Percentiles rank a stretch among this genome's conserved stretches.
These are phyloP conservation scores for Romanogobio albipinnatus DNA, from an alignment of 2,113 vertebrate genomes.

Conservation along the genomic window DNA sequence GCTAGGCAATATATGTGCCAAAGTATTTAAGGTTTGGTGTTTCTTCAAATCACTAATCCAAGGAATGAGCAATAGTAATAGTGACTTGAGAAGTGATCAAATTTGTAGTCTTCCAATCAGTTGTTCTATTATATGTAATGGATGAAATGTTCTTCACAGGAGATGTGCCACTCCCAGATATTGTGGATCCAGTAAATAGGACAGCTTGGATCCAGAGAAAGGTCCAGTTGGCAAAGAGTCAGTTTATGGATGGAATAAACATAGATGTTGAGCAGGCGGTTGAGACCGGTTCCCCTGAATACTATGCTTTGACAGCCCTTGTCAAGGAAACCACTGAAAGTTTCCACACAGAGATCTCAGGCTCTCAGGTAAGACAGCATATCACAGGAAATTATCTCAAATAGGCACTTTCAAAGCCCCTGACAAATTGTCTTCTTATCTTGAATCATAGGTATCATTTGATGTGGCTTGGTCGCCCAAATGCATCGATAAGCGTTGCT, in stretches of 20 bases:
- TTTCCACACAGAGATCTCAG: constrained; percentile 90
- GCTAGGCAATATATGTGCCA: neutral
- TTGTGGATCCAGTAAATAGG: constrained; percentile 83
- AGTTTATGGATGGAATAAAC: constrained; percentile 97
- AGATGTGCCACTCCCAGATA: constrained; percentile 79
- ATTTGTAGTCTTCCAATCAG: neutral
- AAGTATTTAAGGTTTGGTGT: too few relatives aligned
- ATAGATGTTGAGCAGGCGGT: constrained; percentile 91
- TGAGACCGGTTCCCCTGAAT: constrained; percentile 78
- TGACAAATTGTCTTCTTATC: neutral
- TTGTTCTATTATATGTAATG: neutral
- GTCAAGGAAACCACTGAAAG: constrained; percentile 87
- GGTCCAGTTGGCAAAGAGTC: constrained; percentile 84
- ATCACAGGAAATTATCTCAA: neutral
- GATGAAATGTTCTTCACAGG: constrained; percentile 70
- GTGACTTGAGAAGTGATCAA: neutral
- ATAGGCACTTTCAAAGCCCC: neutral
- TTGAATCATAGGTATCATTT: constrained; percentile 87
- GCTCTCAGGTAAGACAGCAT: constrained; percentile 86
- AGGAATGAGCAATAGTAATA: neutral
- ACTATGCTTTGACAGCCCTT: constrained; percentile 85
- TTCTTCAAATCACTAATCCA: neutral
- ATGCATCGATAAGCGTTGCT: constrained; percentile 87
- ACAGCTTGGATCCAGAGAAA: constrained; percentile 85
- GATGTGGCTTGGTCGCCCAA: constrained; percentile 94